A percentile compares a stretch with the other conserved stretches of the same genome.
phyloP scores from a whole-genome alignment of 2,797 vertebrate genomes.

The Rousettus madagascariensis region DNA sequence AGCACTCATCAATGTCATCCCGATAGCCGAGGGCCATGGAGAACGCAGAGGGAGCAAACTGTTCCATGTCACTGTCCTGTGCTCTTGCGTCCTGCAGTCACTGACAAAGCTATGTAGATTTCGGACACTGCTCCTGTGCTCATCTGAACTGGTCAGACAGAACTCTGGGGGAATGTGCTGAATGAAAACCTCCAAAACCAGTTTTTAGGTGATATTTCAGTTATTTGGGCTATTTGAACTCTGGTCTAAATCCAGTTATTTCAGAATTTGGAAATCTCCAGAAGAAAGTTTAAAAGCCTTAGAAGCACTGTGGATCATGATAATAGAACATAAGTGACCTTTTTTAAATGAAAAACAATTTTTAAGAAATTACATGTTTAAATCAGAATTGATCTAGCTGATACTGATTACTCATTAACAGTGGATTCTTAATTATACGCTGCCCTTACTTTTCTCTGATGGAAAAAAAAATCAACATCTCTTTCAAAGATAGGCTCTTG shows the following conservation, averaged over 20 bases:
- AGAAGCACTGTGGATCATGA: neutral
- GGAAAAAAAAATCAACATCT: neutral
- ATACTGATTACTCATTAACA: neutral
- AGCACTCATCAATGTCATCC: accelerated
- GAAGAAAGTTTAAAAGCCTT: neutral
- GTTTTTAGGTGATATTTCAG: neutral
- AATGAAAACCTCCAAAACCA: neutral
- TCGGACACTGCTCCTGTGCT: neutral
- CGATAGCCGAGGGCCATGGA: neutral
- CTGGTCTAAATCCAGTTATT: neutral
- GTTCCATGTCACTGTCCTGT: accelerated
- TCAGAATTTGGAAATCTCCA: neutral
- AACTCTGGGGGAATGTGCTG: accelerated
- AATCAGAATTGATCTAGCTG: neutral
- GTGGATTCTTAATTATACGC: neutral
- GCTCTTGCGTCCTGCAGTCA: accelerated
- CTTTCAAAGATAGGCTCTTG: neutral
- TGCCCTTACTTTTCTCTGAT: neutral
- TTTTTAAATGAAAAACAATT: neutral
- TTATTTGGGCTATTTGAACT: neutral
- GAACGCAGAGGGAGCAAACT: neutral
- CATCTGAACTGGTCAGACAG: neutral
- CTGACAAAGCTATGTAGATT: accelerated
- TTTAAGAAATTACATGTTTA: neutral
- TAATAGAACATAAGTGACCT: neutral